A percentile compares a stretch with the other conserved stretches of the same genome.
Conservation (phyloP, 2,113 vertebrate genomes). For the Cathartes aura region DNA sequence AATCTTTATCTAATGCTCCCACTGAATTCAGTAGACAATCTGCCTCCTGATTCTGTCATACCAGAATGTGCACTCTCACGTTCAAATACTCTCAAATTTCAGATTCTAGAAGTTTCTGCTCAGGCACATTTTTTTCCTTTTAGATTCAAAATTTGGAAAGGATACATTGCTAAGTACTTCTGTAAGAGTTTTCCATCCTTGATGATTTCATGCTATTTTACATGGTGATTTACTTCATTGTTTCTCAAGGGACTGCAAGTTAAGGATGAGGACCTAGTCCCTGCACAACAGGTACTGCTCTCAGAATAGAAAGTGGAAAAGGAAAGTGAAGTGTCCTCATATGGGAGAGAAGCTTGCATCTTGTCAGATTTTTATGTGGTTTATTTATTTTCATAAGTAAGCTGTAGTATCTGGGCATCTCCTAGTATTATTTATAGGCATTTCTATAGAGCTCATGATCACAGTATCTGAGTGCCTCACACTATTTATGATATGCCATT, state of each 20-base stretch:
- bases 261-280: neutral
- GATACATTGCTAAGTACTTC: neutral
- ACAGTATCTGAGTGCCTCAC: constrained; percentile 42
- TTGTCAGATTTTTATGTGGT: constrained; percentile 36
- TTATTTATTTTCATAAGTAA: constrained; percentile 61
- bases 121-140: neutral
- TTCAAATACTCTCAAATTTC: neutral
- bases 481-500: constrained; percentile 52
- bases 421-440: constrained; percentile 54
- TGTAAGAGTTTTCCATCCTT: neutral
- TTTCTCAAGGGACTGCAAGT: neutral
- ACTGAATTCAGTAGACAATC: neutral
- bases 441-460: constrained; percentile 65
- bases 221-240: neutral
- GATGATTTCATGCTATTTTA: neutral
- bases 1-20: neutral
- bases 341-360: neutral
- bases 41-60: neutral
- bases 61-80: neutral
- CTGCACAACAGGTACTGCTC: neutral
- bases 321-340: neutral
- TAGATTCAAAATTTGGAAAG: neutral
- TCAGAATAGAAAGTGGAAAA: neutral
- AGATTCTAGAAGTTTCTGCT: neutral
- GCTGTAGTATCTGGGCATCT: constrained; percentile 30